Evolutionary conservation across 2,113 vertebrate genomes (phyloP).

Genomic region (Lamprotornis superbus): DNA sequence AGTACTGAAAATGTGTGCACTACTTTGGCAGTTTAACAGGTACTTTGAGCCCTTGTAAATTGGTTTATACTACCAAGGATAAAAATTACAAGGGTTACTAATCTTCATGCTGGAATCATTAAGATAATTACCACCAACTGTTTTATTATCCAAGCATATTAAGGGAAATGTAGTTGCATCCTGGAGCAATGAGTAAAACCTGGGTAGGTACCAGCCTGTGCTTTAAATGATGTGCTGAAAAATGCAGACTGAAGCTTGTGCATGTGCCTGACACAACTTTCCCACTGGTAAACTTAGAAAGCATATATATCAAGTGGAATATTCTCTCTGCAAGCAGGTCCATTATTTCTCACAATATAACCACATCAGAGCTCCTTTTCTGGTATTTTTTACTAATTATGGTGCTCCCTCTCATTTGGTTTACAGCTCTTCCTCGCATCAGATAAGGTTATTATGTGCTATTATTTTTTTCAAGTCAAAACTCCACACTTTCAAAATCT

Average conservation of each 20-base stretch:
- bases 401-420: not conserved
- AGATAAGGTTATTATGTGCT: not conserved
- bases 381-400: not conserved
- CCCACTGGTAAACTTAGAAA: not conserved
- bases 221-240: not conserved
- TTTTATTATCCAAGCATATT: constrained; percentile 36
- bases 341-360: not conserved
- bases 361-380: not conserved
- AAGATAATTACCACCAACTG: constrained; percentile 53
- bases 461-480: not conserved
- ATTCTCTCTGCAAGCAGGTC: not conserved
- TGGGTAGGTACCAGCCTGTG: not conserved
- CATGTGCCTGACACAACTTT: not conserved
- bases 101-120: constrained; percentile 49
- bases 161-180: constrained; percentile 19
- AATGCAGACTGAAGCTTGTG: not conserved
- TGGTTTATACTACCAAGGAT: constrained; percentile 48
- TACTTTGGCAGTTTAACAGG: constrained; percentile 6
- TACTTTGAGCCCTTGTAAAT: constrained; percentile 43
- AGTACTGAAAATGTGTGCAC: not conserved
- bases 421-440: not conserved
- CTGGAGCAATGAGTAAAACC: constrained; percentile 11
- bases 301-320: not conserved
- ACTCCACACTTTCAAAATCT: not conserved
- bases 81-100: constrained; percentile 53